These are phyloP conservation scores for Oreochromis spilurus DNA, from an alignment of 2,113 vertebrate species.

Conservation along the genomic window DNA sequence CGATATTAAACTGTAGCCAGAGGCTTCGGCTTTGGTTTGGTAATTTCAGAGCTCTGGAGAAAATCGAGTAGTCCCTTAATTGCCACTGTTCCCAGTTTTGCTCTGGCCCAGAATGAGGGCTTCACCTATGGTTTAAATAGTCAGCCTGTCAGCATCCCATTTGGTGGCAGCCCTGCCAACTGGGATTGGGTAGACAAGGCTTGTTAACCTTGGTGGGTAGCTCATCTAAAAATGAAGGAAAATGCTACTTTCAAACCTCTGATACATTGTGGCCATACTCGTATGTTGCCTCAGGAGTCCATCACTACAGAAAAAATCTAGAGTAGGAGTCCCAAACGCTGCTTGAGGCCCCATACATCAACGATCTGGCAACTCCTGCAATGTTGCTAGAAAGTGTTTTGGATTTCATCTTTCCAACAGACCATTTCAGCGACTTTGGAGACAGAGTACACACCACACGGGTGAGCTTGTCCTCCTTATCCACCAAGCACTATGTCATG, in stretches of 20 bases:
- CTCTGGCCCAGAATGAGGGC: neutral
- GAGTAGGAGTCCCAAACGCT: neutral
- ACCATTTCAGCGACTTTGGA: neutral
- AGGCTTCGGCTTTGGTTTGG: neutral
- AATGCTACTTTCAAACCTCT: neutral
- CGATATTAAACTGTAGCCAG: neutral
- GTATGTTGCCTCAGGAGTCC: neutral
- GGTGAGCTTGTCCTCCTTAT: neutral
- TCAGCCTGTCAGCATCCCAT: neutral
- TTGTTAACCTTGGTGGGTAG: neutral
- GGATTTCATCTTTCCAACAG: neutral
- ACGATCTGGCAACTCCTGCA: neutral
- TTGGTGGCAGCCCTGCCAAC: neutral
- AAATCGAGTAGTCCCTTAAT: neutral
- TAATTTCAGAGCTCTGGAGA: neutral
- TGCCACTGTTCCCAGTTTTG: neutral
- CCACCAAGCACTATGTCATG: neutral
- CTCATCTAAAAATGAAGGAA: neutral
- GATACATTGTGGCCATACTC: neutral
- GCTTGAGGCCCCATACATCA: neutral
- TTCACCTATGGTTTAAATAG: neutral
- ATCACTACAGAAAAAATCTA: neutral
- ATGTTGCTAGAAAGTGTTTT: neutral
- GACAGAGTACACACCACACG: neutral
- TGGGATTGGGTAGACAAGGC: neutral